Percentiles rank a stretch among this genome's conserved stretches.
phyloP scores from a whole-genome alignment of 2,113 vertebrate species.

The Oreochromis niloticus region DNA sequence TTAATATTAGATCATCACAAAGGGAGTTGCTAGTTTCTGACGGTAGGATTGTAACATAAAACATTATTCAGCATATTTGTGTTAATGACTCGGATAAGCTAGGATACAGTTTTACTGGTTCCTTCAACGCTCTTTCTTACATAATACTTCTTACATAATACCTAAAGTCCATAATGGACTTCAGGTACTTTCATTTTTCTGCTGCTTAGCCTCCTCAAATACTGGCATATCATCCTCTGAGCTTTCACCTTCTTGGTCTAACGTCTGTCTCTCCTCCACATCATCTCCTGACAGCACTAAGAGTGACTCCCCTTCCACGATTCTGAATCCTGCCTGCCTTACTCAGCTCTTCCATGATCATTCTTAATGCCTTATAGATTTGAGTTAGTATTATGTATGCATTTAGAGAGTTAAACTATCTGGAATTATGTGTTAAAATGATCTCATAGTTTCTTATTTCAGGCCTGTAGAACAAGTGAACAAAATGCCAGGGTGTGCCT shows the following conservation, averaged over 20 bases:
- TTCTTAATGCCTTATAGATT: neutral
- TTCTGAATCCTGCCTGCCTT: neutral
- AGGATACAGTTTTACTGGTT: neutral
- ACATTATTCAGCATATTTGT: neutral
- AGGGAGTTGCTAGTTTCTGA: neutral
- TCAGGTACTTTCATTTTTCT: neutral
- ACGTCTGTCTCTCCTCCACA: neutral
- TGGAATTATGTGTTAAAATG: neutral
- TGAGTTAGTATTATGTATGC: neutral
- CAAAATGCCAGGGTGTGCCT: neutral
- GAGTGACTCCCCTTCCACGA: neutral
- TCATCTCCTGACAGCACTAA: neutral
- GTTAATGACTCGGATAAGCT: neutral
- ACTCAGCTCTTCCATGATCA: neutral
- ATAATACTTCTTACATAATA: neutral
- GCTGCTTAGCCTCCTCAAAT: neutral
- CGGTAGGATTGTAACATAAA: neutral
- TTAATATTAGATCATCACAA: neutral
- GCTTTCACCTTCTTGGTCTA: neutral
- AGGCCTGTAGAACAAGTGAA: neutral
- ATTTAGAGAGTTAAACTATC: neutral
- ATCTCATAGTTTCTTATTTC: neutral
- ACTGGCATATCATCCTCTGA: neutral
- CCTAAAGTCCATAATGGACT: too few species aligned
- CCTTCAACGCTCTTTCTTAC: neutral